Percentiles rank a stretch among this genome's conserved stretches.
phyloP scores from a whole-genome alignment of 2,888 invertebrate genomes.

The Pyrrhosoma nymphula region DNA sequence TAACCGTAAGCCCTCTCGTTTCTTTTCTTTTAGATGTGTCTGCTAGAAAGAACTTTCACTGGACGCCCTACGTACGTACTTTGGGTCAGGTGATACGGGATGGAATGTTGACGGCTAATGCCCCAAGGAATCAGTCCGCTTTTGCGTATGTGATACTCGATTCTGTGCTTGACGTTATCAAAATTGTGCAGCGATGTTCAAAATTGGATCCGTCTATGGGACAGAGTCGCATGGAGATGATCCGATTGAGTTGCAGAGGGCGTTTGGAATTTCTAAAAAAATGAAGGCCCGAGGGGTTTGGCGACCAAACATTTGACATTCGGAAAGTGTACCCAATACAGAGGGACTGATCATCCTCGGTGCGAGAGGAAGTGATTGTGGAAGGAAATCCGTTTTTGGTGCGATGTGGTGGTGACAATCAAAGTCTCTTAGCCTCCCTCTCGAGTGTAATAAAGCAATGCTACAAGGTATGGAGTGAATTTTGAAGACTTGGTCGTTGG shows the following conservation, averaged over 20 bases:
- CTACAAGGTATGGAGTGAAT: no score
- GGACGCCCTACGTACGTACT: background rate
- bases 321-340: background rate
- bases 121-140: background rate
- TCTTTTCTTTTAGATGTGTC: background rate
- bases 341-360: background rate
- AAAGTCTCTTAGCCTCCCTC: no score
- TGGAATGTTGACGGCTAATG: background rate
- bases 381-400: background rate
- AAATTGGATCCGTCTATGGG: background rate
- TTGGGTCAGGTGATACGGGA: background rate
- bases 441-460: no score
- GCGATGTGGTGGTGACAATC: background rate
- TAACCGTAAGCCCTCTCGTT: background rate
- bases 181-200: background rate
- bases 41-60: background rate
- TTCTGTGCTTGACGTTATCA: background rate
- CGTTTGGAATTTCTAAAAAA: background rate
- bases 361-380: background rate
- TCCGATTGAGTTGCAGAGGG: background rate
- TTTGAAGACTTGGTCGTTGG: no score
- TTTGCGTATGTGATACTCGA: background rate
- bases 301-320: background rate
- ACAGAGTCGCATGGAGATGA: background rate
- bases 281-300: background rate